Evolutionary conservation across 2,113 vertebrate species (phyloP).

Genomic region (Grammomys dolichurus): DNA sequence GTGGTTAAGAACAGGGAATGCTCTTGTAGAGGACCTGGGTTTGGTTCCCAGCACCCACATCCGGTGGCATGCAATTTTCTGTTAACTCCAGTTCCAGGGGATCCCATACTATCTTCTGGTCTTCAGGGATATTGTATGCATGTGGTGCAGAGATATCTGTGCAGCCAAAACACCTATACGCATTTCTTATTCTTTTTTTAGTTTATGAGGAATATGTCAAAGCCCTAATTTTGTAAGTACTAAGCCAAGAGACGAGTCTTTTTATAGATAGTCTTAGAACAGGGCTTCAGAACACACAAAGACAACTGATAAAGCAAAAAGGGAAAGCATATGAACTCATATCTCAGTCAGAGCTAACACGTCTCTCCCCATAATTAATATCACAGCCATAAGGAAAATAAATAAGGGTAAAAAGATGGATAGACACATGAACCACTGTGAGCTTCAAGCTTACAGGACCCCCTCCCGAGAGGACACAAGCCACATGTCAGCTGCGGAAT

Average conservation of each 20-base stretch:
- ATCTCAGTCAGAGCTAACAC: no score
- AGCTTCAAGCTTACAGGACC: no score
- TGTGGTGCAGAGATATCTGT: not conserved
- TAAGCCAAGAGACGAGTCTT: not conserved
- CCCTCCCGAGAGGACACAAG: not conserved
- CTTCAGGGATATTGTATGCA: not conserved
- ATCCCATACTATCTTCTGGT: not conserved
- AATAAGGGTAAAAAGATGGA: not conserved
- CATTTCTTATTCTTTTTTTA: not conserved
- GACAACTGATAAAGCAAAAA: not conserved
- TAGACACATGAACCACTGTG: not conserved
- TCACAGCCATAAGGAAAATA: not conserved
- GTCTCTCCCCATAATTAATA: not conserved
- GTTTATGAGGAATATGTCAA: not conserved
- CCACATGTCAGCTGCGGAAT: not conserved
- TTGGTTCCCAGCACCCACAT: not conserved
- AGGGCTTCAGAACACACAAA: not conserved
- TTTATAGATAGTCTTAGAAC: no score
- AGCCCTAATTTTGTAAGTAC: not conserved
- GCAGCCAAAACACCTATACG: not conserved
- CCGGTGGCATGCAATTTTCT: not conserved
- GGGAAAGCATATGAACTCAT: not conserved
- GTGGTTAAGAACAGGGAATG: not conserved
- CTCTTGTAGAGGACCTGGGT: not conserved
- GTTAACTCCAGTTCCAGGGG: not conserved